Conservation (phyloP, 1,140 invertebrate species). For the Ceratosolen solmsi region DNA sequence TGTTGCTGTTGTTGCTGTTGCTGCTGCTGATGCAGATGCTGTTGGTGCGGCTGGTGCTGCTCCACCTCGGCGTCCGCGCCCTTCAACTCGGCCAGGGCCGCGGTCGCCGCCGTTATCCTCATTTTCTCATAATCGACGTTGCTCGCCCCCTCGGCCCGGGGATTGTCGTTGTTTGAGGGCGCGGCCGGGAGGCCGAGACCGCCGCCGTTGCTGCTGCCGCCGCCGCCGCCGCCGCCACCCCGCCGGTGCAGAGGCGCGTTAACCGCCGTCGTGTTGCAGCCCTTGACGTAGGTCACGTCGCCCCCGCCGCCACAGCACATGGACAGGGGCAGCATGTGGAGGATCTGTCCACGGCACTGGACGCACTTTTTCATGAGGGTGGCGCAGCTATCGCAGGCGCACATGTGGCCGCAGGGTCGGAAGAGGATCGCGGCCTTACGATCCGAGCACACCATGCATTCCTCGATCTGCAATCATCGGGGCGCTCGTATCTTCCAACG, state of each 20-base stretch:
- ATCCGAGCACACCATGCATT: constrained; percentile 96
- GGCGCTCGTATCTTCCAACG: neutral
- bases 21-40: neutral
- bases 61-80: constrained; percentile 21
- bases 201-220: neutral
- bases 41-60: neutral
- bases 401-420: constrained; percentile 95
- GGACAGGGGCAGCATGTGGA: constrained; percentile 81
- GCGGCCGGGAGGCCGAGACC: no score
- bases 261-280: constrained; percentile 54
- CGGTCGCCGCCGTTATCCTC: neutral
- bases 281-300: constrained; percentile 61
- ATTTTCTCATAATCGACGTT: constrained; percentile 16
- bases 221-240: neutral
- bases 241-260: neutral
- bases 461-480: constrained; percentile 83
- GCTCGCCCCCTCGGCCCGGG: neutral
- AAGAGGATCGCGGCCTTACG: constrained; percentile 92
- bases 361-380: constrained; percentile 97
- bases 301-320: constrained; percentile 79
- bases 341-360: constrained; percentile 91
- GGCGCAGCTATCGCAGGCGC: constrained; percentile 93
- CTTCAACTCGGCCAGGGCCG: constrained; percentile 20
- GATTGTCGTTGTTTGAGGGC: neutral
- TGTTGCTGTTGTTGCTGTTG: neutral